A percentile compares a stretch with the other conserved stretches of the same genome.
These are phyloP conservation scores for Stenichneumon culpator DNA, from an alignment of 2,888 invertebrate species.

Conservation along the genomic window DNA sequence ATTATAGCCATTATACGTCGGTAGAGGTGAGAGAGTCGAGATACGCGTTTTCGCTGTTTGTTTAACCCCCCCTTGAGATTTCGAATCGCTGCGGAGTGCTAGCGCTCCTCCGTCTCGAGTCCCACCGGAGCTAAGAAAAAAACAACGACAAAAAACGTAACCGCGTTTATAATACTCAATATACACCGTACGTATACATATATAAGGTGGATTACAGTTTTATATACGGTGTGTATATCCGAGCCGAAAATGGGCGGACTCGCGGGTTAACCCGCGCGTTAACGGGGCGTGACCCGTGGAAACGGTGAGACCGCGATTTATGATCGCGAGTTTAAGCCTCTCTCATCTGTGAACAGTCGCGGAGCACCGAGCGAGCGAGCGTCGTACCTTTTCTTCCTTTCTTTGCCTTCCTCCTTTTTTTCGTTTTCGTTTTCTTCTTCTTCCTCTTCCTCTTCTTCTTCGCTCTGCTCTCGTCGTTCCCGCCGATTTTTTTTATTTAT, in stretches of 20 bases:
- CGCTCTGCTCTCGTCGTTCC: conserved; percentile 51
- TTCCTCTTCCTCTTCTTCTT: conserved; percentile 34
- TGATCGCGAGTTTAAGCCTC: conserved; percentile 74
- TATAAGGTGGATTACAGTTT: conserved; percentile 36
- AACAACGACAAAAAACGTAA: conserved; percentile 1
- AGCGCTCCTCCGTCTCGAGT: not conserved
- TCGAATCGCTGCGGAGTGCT: conserved; percentile 43
- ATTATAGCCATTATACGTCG: conserved; percentile 78
- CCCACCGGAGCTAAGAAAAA: not conserved
- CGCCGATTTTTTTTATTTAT: conserved; percentile 27
- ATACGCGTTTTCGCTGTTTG: conserved; percentile 74
- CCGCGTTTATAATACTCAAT: conserved; percentile 18
- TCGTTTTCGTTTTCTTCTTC: conserved; percentile 7
- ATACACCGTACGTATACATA: conserved; percentile 20
- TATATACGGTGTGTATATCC: conserved; percentile 59
- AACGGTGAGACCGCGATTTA: conserved; percentile 78
- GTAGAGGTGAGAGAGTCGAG: conserved; percentile 77
- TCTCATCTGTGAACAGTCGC: conserved; percentile 60
- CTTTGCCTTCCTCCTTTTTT: conserved; percentile 16
- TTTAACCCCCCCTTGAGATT: conserved; percentile 73
- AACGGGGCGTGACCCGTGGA: conserved; percentile 79
- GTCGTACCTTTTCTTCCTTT: conserved; percentile 49
- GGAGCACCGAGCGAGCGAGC: conserved; percentile 11
- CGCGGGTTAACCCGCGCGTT: conserved; percentile 77
- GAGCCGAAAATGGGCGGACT: conserved; percentile 74